A percentile compares a stretch with the other conserved stretches of the same genome.
phyloP scores from a whole-genome alignment of 2,888 invertebrate genomes.

The Drosophila testacea region DNA sequence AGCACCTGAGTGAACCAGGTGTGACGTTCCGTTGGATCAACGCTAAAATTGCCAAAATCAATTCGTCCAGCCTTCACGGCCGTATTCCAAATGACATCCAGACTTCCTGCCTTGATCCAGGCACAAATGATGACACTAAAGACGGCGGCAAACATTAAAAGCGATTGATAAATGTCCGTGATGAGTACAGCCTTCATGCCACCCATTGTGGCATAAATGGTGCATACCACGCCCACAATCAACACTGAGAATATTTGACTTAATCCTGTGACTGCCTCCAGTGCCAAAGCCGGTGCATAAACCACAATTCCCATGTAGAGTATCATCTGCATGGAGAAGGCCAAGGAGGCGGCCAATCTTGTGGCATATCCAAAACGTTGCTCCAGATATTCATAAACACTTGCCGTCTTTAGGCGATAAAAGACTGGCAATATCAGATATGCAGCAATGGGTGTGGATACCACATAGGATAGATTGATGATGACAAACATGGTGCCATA shows the following conservation, averaged over 20 bases:
- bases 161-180: constrained; percentile 93
- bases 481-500: constrained; percentile 92
- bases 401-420: constrained; percentile 92
- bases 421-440: constrained; percentile 94
- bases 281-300: constrained; percentile 96
- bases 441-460: constrained; percentile 92
- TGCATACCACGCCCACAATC: constrained; percentile 89
- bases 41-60: constrained; percentile 89
- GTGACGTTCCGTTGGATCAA: constrained; percentile 93
- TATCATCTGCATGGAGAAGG: constrained; percentile 95
- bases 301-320: constrained; percentile 96
- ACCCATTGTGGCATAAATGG: constrained; percentile 94
- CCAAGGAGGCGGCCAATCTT: constrained; percentile 91
- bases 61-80: constrained; percentile 90
- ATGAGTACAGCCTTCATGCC: constrained; percentile 96
- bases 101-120: constrained; percentile 89
- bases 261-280: constrained; percentile 94
- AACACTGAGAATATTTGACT: constrained; percentile 90
- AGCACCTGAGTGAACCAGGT: constrained; percentile 93
- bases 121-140: constrained; percentile 92
- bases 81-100: constrained; percentile 89
- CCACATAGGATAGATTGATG: constrained; percentile 90
- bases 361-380: constrained; percentile 92
- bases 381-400: constrained; percentile 97
- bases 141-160: constrained; percentile 94